Conservation (phyloP, 2,797 vertebrate species). For the Pipistrellus nathusii region DNA sequence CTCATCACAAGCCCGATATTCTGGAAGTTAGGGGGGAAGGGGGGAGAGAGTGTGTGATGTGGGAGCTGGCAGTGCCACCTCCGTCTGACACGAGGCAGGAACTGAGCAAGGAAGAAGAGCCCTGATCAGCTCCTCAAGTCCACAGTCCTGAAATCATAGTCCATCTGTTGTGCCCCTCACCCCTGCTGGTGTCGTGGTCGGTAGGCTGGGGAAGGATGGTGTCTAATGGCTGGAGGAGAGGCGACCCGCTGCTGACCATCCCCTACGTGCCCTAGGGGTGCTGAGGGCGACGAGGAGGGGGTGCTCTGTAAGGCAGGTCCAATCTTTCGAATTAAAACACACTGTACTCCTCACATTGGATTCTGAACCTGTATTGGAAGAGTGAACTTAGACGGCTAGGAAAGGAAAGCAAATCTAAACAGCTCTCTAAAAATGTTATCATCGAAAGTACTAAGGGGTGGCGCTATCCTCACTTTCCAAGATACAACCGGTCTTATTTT, state of each 20-base stretch:
- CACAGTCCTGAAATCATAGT: not conserved
- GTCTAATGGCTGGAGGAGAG: not conserved
- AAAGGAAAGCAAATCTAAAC: slow-evolving; percentile 5
- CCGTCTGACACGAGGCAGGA: not conserved
- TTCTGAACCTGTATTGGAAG: not conserved
- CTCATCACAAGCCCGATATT: not conserved
- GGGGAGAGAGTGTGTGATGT: not conserved
- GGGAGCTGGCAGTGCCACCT: not conserved
- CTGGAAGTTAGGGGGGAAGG: not conserved
- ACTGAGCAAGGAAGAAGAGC: not conserved
- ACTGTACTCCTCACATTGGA: not conserved
- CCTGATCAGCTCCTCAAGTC: not conserved
- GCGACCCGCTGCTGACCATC: not conserved
- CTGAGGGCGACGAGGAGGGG: not conserved
- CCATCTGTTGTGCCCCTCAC: not conserved
- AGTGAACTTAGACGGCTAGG: not conserved
- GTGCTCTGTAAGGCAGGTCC: slow-evolving; percentile 39
- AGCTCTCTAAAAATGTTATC: slow-evolving; percentile 58
- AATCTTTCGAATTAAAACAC: not conserved
- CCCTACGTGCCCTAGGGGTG: accelerated
- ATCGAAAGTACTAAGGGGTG: slow-evolving; percentile 40
- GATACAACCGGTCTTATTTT: slow-evolving; percentile 16
- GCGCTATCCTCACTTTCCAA: not conserved
- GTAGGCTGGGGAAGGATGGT: not conserved
- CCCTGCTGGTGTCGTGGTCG: not conserved